Percentiles rank a stretch among this genome's conserved stretches.
phyloP scores from a whole-genome alignment of 2,797 vertebrate species.

The Pygocentrus nattereri region DNA sequence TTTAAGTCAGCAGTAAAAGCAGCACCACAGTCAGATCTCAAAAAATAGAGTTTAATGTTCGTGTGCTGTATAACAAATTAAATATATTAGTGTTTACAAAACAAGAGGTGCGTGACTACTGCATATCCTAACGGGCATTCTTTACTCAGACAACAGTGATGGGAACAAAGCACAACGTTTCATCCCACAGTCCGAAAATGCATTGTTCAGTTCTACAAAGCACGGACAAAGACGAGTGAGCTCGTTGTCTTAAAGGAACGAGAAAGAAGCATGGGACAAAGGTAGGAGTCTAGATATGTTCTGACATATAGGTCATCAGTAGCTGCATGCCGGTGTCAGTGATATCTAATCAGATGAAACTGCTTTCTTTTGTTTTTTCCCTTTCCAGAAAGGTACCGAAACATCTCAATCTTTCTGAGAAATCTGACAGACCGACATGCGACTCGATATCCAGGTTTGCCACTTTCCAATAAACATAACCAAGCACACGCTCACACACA shows the following conservation, averaged over 20 bases:
- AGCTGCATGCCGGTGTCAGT: slow-evolving; percentile 20
- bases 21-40: slow-evolving; percentile 76
- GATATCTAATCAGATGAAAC: slow-evolving; percentile 43
- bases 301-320: slow-evolving; percentile 47
- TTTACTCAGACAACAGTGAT: slow-evolving; percentile 69
- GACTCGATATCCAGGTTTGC: slow-evolving; percentile 36
- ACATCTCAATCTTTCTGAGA: slow-evolving; percentile 23
- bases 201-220: slow-evolving; percentile 59
- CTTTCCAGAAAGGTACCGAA: slow-evolving; percentile 23
- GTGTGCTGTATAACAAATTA: slow-evolving; percentile 96
- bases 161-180: slow-evolving; percentile 52
- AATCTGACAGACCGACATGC: slow-evolving; percentile 37
- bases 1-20: slow-evolving; percentile 63
- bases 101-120: slow-evolving; percentile 84
- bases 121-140: slow-evolving; percentile 68
- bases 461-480: slow-evolving; percentile 32
- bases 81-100: slow-evolving; percentile 99
- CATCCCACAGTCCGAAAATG: slow-evolving; percentile 63
- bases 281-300: slow-evolving; percentile 61
- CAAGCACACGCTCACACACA: neutral
- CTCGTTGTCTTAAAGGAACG: slow-evolving; percentile 64
- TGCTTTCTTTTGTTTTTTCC: neutral
- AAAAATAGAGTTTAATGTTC: slow-evolving; percentile 94
- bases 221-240: slow-evolving; percentile 53
- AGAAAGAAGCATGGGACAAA: slow-evolving; percentile 71